Evolutionary conservation across 2,113 vertebrate genomes (phyloP), one percentile per base, ranked within the genome.

Genomic region (Origma solitaria): DNA sequence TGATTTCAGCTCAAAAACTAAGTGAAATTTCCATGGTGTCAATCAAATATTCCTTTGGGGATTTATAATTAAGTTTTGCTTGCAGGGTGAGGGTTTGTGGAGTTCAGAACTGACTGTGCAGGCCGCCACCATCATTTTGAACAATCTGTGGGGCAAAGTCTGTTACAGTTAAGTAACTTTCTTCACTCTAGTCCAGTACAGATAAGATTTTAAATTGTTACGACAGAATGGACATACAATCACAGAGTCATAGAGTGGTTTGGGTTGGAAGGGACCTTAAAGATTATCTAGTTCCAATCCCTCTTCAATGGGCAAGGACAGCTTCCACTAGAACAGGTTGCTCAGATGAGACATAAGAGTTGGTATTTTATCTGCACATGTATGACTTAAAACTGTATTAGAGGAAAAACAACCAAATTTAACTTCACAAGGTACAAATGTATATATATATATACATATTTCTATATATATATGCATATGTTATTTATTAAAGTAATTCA

Each of bases 371-470:
- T 19, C 14, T 75, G 9, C 47, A 30, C 4, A 38, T 30, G 4
- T 42, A 27, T 69, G 20, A 66, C 6, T 78, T 49, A 90, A 82
- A 88, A 31, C 3, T 77, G 10, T 37, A 15, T 40, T 76, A 75
- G 44, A 62, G 24, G 15, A 17, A 68, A 75, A 68, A 0, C 3
- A 70, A 68, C 5, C 3, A 68, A 44, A 75, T 60, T 54, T 47
- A 70, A 28, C 11, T 69, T 7, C 11, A 28, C 16, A 37, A 1
- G 5, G 3, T 15, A 64, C 9, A 76, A 50, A 75, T 33, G n/a
- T n/a, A 50, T 2, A 30, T 27, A 18, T 11, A 25, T 5, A 51
- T 3, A 33, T 0, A 50, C 0, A 35, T 0, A 20, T 6, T 33
- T 3, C 15, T 7, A 38, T 3, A 17, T 10, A 3, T 22, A 80